phyloP scores from a whole-genome alignment of 2,888 invertebrate genomes.

The Drosophila cognata region DNA sequence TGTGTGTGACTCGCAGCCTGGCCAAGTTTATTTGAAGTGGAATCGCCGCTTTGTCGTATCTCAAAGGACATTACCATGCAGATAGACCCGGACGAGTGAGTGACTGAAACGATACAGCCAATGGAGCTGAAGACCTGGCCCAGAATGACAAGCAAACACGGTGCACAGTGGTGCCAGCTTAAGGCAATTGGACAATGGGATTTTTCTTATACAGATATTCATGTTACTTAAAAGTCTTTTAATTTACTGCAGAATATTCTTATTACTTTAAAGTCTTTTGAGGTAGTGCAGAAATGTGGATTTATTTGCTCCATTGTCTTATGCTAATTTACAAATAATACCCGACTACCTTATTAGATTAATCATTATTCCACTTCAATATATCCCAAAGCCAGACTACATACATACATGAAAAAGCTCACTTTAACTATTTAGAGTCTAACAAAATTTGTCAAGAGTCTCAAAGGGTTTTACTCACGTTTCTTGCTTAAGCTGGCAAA shows the following conservation, averaged over 20 bases:
- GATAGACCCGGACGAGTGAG: constrained; percentile 73
- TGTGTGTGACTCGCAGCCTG: constrained; percentile 31
- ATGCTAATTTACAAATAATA: too few species aligned
- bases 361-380: background rate
- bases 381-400: background rate
- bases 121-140: constrained; percentile 50
- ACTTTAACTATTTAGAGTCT: background rate
- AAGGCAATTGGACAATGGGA: background rate
- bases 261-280: too few species aligned
- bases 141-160: constrained; percentile 29
- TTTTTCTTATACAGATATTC: too few species aligned
- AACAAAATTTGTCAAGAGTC: background rate
- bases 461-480: background rate
- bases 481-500: background rate
- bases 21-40: constrained; percentile 78
- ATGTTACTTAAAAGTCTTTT: too few species aligned
- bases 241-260: too few species aligned
- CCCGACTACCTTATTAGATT: background rate
- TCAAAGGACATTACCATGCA: constrained; percentile 81
- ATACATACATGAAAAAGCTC: background rate
- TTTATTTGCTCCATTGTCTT: background rate
- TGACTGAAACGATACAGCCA: constrained; percentile 68
- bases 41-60: constrained; percentile 78
- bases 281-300: rapidly evolving
- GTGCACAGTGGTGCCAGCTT: constrained; percentile 35